Evolutionary conservation across 2,797 vertebrate genomes (phyloP).

Genomic region (Sandelia bainsii): DNA sequence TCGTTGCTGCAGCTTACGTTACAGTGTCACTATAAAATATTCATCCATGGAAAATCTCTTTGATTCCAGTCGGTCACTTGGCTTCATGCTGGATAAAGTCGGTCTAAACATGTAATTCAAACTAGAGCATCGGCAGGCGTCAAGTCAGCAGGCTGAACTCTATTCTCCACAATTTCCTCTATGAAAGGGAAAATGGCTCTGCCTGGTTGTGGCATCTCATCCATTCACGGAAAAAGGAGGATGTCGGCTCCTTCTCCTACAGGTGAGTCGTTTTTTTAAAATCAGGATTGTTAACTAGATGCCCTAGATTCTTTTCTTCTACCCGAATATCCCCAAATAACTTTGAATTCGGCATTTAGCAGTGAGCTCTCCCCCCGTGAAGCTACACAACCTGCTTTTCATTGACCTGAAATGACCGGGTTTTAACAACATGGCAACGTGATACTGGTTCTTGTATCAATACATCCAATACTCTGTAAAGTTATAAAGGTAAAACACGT

Average conservation of each 20-base stretch:
- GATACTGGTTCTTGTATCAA: slow-evolving; percentile 23
- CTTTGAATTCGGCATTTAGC: not conserved
- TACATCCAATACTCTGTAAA: not conserved
- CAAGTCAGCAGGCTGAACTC: slow-evolving; percentile 18
- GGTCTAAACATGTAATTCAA: slow-evolving; percentile 57
- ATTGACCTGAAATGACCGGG: slow-evolving; percentile 59
- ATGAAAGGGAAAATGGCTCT: slow-evolving; percentile 15
- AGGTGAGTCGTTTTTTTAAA: slow-evolving; percentile 74
- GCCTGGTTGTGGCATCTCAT: slow-evolving; percentile 36
- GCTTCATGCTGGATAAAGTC: slow-evolving; percentile 55
- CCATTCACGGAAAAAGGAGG: slow-evolving; percentile 20
- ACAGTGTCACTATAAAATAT: slow-evolving; percentile 89
- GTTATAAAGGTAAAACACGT: not conserved
- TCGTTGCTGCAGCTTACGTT: slow-evolving; percentile 81
- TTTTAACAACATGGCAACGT: not conserved
- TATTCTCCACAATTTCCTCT: slow-evolving; percentile 1
- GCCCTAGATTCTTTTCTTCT: not conserved
- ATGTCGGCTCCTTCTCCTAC: slow-evolving; percentile 73
- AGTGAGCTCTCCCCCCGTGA: not conserved
- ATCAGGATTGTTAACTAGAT: too few relatives aligned
- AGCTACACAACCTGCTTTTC: slow-evolving; percentile 14
- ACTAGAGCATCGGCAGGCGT: slow-evolving; percentile 33
- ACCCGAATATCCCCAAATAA: not conserved
- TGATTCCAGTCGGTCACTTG: slow-evolving; percentile 71
- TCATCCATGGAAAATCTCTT: slow-evolving; percentile 87